Conservation (phyloP, 2,113 vertebrate species). For the Merops nubicus region DNA sequence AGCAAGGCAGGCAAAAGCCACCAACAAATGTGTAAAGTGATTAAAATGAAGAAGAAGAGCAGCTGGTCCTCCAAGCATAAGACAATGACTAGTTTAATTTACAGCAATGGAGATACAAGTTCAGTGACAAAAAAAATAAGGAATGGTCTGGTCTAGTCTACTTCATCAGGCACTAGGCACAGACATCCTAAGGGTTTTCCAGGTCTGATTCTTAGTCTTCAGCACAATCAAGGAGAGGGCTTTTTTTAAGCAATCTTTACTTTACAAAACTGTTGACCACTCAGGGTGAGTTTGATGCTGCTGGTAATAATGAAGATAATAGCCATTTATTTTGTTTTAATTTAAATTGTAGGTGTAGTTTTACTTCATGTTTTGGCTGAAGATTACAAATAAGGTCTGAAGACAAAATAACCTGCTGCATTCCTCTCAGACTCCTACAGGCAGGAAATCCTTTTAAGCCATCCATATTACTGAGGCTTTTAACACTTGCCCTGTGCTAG, state of each 20-base stretch:
- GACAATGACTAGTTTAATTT: background rate
- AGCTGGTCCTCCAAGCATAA: background rate
- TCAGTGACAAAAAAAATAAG: background rate
- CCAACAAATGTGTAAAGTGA: background rate
- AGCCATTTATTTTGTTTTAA: background rate
- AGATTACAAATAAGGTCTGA: background rate
- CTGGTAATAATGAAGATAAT: background rate
- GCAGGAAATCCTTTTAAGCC: background rate
- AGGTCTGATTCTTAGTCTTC: background rate
- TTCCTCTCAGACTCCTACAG: background rate
- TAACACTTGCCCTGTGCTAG: rapidly evolving
- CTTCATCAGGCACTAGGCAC: background rate
- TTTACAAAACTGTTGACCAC: background rate
- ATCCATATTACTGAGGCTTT: background rate
- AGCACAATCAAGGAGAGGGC: background rate
- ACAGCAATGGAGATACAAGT: background rate
- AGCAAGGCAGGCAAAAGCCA: background rate
- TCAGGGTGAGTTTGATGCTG: background rate
- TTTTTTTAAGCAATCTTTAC: background rate
- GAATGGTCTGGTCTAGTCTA: background rate
- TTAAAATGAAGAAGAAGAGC: background rate
- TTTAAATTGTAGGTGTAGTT: background rate
- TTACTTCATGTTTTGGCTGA: background rate
- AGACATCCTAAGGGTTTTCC: background rate
- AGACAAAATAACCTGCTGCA: background rate